phyloP scores from a whole-genome alignment of 2,113 vertebrate genomes.

The Oncorhynchus clarkii region DNA sequence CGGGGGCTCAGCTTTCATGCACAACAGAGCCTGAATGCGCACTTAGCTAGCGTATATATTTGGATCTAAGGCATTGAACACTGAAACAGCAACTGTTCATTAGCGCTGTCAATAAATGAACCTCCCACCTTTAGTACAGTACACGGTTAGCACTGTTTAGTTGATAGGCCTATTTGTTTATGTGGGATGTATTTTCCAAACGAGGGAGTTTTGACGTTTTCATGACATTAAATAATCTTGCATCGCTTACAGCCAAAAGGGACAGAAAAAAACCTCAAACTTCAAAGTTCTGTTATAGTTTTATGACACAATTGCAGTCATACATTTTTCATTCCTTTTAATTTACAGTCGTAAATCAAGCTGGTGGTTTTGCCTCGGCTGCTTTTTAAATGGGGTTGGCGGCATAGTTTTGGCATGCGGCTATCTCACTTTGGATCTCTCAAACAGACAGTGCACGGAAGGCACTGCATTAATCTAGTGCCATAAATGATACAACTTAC shows the following conservation, averaged over 20 bases:
- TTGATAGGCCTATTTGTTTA: constrained; percentile 21
- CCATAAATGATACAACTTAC: constrained; percentile 80
- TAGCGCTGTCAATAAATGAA: constrained; percentile 39
- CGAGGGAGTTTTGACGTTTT: constrained; percentile 52
- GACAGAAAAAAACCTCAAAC: constrained; percentile 50
- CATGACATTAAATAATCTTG: constrained; percentile 65
- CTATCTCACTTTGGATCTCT: constrained; percentile 71
- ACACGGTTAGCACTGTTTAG: constrained; percentile 20
- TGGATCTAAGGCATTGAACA: constrained; percentile 30
- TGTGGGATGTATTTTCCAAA: constrained; percentile 32
- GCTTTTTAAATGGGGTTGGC: constrained; percentile 71
- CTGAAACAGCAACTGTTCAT: constrained; percentile 41
- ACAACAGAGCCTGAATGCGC: constrained; percentile 51
- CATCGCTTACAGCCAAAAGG: constrained; percentile 69
- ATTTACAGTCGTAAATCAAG: constrained; percentile 78
- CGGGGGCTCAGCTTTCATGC: constrained; percentile 63
- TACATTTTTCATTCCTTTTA: constrained; percentile 81
- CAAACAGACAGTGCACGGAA: constrained; percentile 73
- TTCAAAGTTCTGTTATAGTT: constrained; percentile 81
- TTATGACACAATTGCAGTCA: constrained; percentile 78
- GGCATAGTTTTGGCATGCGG: constrained; percentile 74
- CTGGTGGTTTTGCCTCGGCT: constrained; percentile 54
- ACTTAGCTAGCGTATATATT: constrained; percentile 36
- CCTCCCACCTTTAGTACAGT: constrained; percentile 32
- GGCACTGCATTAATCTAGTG: constrained; percentile 75